Conservation (phyloP, 2,113 vertebrate genomes). For the Psephotus haematonotus region DNA sequence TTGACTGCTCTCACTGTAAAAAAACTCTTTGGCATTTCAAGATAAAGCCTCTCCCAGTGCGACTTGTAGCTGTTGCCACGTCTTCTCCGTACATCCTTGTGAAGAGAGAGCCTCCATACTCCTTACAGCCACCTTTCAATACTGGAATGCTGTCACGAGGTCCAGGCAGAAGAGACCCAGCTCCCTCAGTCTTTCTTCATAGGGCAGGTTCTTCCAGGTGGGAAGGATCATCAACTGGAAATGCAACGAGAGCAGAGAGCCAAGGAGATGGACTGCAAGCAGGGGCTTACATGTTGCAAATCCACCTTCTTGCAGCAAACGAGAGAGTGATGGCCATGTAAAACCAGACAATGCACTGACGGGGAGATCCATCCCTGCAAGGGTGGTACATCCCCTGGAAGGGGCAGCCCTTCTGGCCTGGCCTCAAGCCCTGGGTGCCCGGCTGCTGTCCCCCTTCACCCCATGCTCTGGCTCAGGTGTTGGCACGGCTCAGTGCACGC, state of each 20-base stretch:
- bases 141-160: neutral
- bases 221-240: neutral
- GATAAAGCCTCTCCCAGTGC: neutral
- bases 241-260: neutral
- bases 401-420: neutral
- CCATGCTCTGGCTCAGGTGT: rapidly evolving
- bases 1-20: neutral
- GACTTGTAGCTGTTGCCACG: neutral
- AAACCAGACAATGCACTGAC: rapidly evolving
- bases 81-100: neutral
- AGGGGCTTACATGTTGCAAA: neutral
- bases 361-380: neutral
- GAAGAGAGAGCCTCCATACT: neutral
- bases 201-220: neutral
- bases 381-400: neutral
- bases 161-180: neutral
- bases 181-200: neutral
- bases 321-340: rapidly evolving
- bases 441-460: neutral
- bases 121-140: neutral
- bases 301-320: rapidly evolving
- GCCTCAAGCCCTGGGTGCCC: neutral
- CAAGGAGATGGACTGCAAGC: neutral
- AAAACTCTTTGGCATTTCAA: too few species aligned
- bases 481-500: rapidly evolving